phyloP scores from a whole-genome alignment of 2,888 invertebrate species.

The Crioceris asparagi region DNA sequence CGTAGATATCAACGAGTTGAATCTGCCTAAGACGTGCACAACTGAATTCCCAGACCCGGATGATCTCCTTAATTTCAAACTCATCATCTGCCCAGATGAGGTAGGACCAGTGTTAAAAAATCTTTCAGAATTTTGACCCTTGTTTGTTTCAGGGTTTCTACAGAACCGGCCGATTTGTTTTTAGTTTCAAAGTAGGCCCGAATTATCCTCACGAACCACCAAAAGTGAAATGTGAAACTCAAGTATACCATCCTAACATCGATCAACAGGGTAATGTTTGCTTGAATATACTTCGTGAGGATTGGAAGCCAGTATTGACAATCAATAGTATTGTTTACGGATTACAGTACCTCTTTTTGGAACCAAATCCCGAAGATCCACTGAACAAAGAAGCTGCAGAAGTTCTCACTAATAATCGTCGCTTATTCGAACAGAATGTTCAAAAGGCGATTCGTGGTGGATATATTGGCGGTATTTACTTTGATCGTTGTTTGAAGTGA shows the following conservation, averaged over 20 bases:
- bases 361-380: slow-evolving; percentile 98
- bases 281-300: slow-evolving; percentile 92
- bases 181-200: slow-evolving; percentile 95
- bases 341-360: slow-evolving; percentile 93
- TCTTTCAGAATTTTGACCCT: neutral
- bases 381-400: slow-evolving; percentile 97
- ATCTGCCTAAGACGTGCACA: slow-evolving; percentile 91
- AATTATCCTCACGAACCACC: slow-evolving; percentile 98
- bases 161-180: slow-evolving; percentile 85
- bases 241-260: slow-evolving; percentile 97
- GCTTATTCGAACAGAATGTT: slow-evolving; percentile 93
- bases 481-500: slow-evolving; percentile 94
- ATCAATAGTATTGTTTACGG: slow-evolving; percentile 97
- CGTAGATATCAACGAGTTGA: slow-evolving; percentile 93
- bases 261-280: slow-evolving; percentile 97
- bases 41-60: slow-evolving; percentile 95
- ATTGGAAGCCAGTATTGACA: slow-evolving; percentile 98
- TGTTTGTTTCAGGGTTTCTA: slow-evolving; percentile 69
- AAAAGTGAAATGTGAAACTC: slow-evolving; percentile 96
- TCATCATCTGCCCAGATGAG: slow-evolving; percentile 94
- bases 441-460: slow-evolving; percentile 94
- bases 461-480: slow-evolving; percentile 86
- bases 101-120: slow-evolving; percentile 32
- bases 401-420: slow-evolving; percentile 85
- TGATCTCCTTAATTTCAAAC: slow-evolving; percentile 90